A percentile compares a stretch with the other conserved stretches of the same genome.
phyloP scores from a whole-genome alignment of 1,140 invertebrate genomes.

The Hylaeus volcanicus region DNA sequence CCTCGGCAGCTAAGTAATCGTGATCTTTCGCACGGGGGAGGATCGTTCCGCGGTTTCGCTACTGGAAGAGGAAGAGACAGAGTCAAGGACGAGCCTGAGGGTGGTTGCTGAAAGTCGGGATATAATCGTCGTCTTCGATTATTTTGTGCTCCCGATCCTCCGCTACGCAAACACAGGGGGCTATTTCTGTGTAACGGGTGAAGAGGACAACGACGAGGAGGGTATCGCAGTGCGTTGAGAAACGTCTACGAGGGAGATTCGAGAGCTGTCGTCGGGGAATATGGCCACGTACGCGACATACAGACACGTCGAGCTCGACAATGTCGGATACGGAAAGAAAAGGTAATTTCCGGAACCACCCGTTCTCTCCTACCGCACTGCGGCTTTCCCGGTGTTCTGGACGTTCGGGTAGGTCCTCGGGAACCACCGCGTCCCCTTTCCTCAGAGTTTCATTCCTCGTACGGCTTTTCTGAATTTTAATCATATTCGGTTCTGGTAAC shows the following conservation, averaged over 20 bases:
- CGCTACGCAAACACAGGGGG: background rate
- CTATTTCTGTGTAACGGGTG: constrained; percentile 9
- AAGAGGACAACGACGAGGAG: background rate
- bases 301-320: constrained; percentile 86
- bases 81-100: background rate
- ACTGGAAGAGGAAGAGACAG: constrained; percentile 18
- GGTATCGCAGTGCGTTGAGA: background rate
- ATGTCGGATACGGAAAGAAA: constrained; percentile 86
- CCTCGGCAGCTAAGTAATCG: background rate
- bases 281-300: constrained; percentile 87
- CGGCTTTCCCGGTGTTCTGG: constrained; percentile 21
- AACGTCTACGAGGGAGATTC: constrained; percentile 19
- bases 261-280: constrained; percentile 13
- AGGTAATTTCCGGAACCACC: constrained; percentile 78
- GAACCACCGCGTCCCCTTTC: background rate
- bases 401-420: background rate
- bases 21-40: constrained; percentile 1
- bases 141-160: background rate
- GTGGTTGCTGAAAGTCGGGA: background rate
- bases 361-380: constrained; percentile 41
- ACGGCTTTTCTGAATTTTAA: no score
- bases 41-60: background rate
- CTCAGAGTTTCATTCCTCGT: background rate
- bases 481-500: no score
- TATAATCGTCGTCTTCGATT: background rate